A percentile compares a stretch with the other conserved stretches of the same genome.
These are phyloP conservation scores for Phylloscopus whistleri DNA, from an alignment of 2,113 vertebrate genomes.

Conservation along the genomic window DNA sequence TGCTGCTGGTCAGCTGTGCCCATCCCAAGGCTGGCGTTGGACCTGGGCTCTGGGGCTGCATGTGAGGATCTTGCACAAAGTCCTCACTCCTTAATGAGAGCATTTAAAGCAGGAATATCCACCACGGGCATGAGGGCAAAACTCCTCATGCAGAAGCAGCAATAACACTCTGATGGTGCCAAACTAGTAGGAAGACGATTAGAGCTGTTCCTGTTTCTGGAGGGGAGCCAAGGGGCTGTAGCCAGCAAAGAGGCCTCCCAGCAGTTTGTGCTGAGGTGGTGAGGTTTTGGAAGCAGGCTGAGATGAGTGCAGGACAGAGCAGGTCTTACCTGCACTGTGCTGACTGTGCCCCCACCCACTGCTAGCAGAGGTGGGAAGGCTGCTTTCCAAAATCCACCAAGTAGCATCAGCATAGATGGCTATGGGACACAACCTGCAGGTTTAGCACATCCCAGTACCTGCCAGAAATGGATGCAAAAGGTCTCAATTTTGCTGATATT, in stretches of 20 bases:
- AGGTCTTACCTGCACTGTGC: neutral
- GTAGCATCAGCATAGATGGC: neutral
- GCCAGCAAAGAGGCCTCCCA: conserved; percentile 30
- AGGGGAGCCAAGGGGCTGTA: conserved; percentile 17
- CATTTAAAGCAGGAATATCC: conserved; percentile 23
- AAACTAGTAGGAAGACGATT: conserved; percentile 45
- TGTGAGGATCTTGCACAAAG: neutral
- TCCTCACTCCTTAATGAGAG: neutral
- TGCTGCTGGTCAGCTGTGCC: neutral
- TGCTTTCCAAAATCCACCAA: neutral
- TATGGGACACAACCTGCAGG: neutral
- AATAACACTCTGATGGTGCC: conserved; percentile 11
- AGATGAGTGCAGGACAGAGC: neutral
- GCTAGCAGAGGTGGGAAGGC: neutral
- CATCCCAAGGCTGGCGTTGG: neutral
- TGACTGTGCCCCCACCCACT: neutral
- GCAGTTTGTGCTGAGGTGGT: neutral
- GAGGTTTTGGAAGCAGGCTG: neutral
- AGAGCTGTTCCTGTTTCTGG: conserved; percentile 35
- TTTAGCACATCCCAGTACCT: neutral
- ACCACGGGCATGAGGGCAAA: neutral
- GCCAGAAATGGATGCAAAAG: fast-evolving
- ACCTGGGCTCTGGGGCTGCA: neutral
- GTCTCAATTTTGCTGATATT: neutral
- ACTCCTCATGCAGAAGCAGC: conserved; percentile 37